Evolutionary conservation across 1,140 invertebrate species (phyloP).

Genomic region (Cecropterus lyciades): DNA sequence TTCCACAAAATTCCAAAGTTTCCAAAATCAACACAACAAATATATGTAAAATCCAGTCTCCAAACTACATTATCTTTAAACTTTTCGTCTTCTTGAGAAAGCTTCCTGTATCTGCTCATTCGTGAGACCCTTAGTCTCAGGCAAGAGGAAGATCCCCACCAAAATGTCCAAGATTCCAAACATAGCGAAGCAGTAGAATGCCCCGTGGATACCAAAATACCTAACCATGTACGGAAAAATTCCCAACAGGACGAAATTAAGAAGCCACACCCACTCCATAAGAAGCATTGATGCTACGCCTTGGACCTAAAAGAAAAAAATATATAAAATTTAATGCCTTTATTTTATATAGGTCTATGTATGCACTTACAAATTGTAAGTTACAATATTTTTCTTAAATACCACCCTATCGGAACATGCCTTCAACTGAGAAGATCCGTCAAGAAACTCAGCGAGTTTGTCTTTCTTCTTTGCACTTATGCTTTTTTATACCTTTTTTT

Average conservation of each 20-base stretch:
- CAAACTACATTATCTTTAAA: not conserved
- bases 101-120: conserved; percentile 87
- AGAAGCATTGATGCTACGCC: conserved; percentile 63
- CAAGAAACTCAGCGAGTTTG: too few relatives aligned
- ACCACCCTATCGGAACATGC: too few relatives aligned
- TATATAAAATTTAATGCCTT: too few relatives aligned
- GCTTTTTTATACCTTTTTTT: too few relatives aligned
- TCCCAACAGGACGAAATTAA: conserved; percentile 65
- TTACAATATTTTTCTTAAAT: too few relatives aligned
- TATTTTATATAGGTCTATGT: too few relatives aligned
- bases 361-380: too few relatives aligned
- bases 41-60: too few relatives aligned
- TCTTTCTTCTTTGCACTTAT: too few relatives aligned
- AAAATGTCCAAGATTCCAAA: conserved; percentile 80
- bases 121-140: conserved; percentile 90
- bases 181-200: conserved; percentile 64
- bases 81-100: conserved; percentile 43
- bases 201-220: conserved; percentile 57
- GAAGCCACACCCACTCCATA: conserved; percentile 70
- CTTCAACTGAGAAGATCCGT: too few relatives aligned
- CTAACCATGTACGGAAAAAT: conserved; percentile 62
- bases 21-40: too few relatives aligned
- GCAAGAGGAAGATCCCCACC: conserved; percentile 86
- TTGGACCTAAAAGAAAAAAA: conserved; percentile 62
- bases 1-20: too few relatives aligned